Conservation (phyloP, 2,797 vertebrate genomes). For the Phrynocephalus guinanensis region DNA sequence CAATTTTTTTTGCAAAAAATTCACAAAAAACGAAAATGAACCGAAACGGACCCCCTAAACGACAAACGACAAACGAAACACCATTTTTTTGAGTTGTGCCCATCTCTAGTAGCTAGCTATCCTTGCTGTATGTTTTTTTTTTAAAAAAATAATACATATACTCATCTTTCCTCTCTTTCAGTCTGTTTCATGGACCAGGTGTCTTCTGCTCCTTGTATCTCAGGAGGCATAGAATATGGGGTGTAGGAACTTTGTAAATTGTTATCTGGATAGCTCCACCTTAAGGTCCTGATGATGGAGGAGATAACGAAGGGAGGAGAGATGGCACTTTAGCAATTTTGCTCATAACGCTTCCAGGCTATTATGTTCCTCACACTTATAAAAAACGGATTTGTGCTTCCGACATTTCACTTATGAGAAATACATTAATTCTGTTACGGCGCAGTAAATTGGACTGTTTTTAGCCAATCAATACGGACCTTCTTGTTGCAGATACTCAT, state of each 20-base stretch:
- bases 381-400: slow-evolving; percentile 8
- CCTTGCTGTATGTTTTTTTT: no score
- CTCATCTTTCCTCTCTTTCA: not conserved
- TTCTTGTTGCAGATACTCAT: not conserved
- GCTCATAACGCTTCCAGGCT: not conserved
- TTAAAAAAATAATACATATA: not conserved
- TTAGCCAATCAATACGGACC: not conserved
- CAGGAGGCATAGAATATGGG: not conserved
- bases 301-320: not conserved
- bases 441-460: not conserved
- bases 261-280: no score
- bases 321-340: not conserved
- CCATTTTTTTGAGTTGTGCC: no score
- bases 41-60: no score
- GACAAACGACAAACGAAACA: no score
- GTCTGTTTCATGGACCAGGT: not conserved
- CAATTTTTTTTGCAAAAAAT: no score
- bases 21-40: no score
- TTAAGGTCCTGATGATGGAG: not conserved
- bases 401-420: slow-evolving; percentile 14
- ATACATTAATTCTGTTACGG: slow-evolving; percentile 2
- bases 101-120: not conserved
- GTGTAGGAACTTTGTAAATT: no score
- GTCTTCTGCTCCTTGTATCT: not conserved
- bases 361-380: not conserved